Base-by-base conservation (phyloP, 2,113 vertebrate species). In the Cebus imitator region DNA sequence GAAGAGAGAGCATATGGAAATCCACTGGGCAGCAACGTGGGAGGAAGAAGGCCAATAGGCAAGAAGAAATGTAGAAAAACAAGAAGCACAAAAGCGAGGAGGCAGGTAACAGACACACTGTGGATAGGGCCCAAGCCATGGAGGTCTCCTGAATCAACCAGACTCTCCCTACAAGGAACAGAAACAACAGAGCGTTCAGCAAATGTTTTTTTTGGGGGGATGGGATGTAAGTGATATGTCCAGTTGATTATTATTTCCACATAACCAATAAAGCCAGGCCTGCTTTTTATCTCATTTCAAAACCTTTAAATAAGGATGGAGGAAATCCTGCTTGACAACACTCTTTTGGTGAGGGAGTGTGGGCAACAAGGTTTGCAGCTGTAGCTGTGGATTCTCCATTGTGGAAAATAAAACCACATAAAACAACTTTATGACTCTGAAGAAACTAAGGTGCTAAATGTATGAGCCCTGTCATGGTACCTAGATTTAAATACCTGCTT, bases 331-430 rank as follows among this genome's bases (percentile, higher is more conserved):
- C 4, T 40, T n/a, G 4, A 68, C 25, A 12, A n/a, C 79, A 12
- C 45, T 97, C 61, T 88, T 91, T 45, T 57, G 3, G 1, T 40
- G 27, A 0, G 37, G 45, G 17, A 58, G 45, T 27, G 8, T 48
- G 14, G 8, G 43, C 1, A 3, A 5, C n/a, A 64, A 32, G 40
- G 17, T 32, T 43, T 84, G 4, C 50, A 86, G 70, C 14, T 21
- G 25, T 4, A 93, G 21, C n/a, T 35, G 2, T 32, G 58, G 86
- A 89, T 87, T 95, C 52, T 93, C 73, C 52, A 14, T 16, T 72
- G 55, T 50, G 20, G 79, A 88, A 94, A 94, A 82, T 61, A 76
- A 92, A 90, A 94, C 13, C 35, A 85, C 7, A 32, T 61, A 90
- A 73, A 90, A 83, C 2, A 70, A 55, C 23, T 90, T 81, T 78